Evolutionary conservation across 2,113 vertebrate species (phyloP), one percentile per base, ranked within the genome.

Genomic region (Cacatua alba): DNA sequence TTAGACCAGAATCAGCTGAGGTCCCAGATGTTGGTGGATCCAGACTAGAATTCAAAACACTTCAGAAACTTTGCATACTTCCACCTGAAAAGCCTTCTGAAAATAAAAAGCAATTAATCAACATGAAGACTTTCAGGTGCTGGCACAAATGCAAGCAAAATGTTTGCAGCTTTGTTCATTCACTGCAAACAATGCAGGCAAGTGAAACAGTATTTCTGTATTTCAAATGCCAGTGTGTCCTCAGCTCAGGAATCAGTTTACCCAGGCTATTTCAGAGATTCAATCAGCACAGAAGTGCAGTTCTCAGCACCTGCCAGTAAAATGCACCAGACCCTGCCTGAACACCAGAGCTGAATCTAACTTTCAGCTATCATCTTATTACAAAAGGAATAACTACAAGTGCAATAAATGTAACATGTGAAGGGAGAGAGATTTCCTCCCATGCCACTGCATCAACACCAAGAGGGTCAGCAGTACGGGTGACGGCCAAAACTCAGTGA

Each of bases 11-110:
- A 33, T 49, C 37, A 90, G 17, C 21, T 44, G 21, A 51, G 52
- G 10, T 14, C 53, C 37, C 20, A 77, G 11, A 67, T 17, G 5
- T 33, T 37, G 26, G n/a, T 62, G 28, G n/a, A 82, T 72, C 21
- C 57, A 93, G n/a, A n/a, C 15, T 71, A 72, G 31, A 93, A 80
- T 28, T 69, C 46, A 63, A 43, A 92, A 55, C 70, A 72, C 20
- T 87, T 55, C 15, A 16, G 12, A 67, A 8, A 76, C 23, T 35
- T 82, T 6, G 10, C 29, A 18, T 19, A 48, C 41, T 74, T 80
- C 33, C 10, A 81, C 41, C 44, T 52, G 39, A 65, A 94, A 96
- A 85, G 35, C 21, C 2, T 74, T 64, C 39, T 51, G 14, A 81
- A 28, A 88, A 41, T 26, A 43, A 10, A 67, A 86, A 57, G 13